Conservation (phyloP, 2,888 invertebrate genomes). For the Cremastobaeus sp. region DNA sequence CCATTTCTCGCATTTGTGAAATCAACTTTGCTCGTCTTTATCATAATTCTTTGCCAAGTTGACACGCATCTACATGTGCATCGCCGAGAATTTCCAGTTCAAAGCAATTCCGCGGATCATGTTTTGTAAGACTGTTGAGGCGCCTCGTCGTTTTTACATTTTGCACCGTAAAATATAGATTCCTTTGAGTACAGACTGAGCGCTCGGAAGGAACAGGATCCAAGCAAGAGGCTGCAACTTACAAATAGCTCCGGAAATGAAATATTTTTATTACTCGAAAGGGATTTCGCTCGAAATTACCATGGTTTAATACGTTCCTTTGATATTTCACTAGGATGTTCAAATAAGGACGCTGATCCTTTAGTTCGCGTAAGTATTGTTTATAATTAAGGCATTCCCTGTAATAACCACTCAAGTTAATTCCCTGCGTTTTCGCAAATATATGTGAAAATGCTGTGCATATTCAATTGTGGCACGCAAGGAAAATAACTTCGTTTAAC, state of each 20-base stretch:
- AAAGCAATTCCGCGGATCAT: slow-evolving; percentile 35
- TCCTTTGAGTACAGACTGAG: slow-evolving; percentile 36
- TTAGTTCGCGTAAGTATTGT: too few relatives aligned
- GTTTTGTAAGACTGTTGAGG: slow-evolving; percentile 43
- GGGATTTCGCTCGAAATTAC: slow-evolving; percentile 11
- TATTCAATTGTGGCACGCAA: too few relatives aligned
- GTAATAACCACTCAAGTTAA: too few relatives aligned
- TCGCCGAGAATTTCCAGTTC: slow-evolving; percentile 36
- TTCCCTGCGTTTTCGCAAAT: too few relatives aligned
- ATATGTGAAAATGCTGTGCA: too few relatives aligned
- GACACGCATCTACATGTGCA: slow-evolving; percentile 30
- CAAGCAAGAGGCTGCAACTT: slow-evolving; percentile 19
- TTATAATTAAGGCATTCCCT: not conserved
- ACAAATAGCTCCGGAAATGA: slow-evolving; percentile 24
- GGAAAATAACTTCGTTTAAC: too few relatives aligned
- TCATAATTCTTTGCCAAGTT: slow-evolving; percentile 39
- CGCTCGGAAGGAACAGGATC: slow-evolving; percentile 21
- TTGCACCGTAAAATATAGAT: slow-evolving; percentile 42
- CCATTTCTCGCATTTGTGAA: slow-evolving; percentile 19
- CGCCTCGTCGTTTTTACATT: slow-evolving; percentile 38
- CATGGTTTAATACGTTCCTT: slow-evolving; percentile 18
- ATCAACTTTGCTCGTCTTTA: slow-evolving; percentile 31
- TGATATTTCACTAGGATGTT: slow-evolving; percentile 14
- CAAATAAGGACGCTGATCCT: not conserved
- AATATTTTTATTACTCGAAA: slow-evolving; percentile 36